A percentile compares a stretch with the other conserved stretches of the same genome.
These are phyloP conservation scores for Andrena haemorrhoa DNA, from an alignment of 2,888 invertebrate species.

Conservation along the genomic window DNA sequence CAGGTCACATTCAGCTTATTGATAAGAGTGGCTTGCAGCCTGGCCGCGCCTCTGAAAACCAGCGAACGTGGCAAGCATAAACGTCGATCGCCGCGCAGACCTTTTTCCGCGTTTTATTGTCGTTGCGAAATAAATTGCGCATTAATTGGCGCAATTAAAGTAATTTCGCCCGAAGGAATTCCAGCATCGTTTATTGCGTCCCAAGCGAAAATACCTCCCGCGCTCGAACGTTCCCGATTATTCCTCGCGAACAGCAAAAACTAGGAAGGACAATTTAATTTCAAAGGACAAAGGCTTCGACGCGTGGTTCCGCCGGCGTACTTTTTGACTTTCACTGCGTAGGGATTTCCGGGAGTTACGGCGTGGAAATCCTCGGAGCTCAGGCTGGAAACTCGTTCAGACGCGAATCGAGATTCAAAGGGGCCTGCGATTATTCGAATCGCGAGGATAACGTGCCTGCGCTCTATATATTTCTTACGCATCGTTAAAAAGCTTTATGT, in stretches of 20 bases:
- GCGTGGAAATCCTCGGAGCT: conserved; percentile 40
- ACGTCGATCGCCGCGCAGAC: conserved; percentile 17
- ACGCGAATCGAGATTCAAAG: conserved; percentile 31
- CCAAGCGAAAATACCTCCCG: conserved; percentile 5
- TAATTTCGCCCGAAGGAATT: conserved; percentile 27
- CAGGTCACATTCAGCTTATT: not conserved
- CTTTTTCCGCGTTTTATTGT: conserved; percentile 4
- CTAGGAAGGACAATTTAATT: conserved; percentile 37
- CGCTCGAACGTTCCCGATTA: not conserved
- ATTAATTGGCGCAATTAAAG: conserved; percentile 52
- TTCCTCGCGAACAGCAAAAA: conserved; percentile 8
- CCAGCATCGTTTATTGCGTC: conserved; percentile 18
- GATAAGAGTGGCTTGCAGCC: not conserved
- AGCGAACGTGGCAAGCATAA: conserved; percentile 27
- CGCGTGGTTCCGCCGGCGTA: not conserved
- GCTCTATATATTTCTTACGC: not conserved
- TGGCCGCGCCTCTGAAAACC: not conserved
- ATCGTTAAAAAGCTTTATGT: conserved; percentile 2
- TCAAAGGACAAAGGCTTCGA: not conserved
- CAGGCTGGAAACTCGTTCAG: conserved; percentile 18
- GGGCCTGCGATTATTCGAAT: conserved; percentile 28
- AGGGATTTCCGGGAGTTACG: conserved; percentile 36
- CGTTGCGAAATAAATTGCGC: conserved; percentile 44
- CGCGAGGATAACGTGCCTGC: conserved; percentile 19
- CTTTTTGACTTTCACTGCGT: conserved; percentile 35